These are phyloP conservation scores for Macroramphosus scolopax DNA, from an alignment of 2,797 vertebrate species.

Conservation along the genomic window DNA sequence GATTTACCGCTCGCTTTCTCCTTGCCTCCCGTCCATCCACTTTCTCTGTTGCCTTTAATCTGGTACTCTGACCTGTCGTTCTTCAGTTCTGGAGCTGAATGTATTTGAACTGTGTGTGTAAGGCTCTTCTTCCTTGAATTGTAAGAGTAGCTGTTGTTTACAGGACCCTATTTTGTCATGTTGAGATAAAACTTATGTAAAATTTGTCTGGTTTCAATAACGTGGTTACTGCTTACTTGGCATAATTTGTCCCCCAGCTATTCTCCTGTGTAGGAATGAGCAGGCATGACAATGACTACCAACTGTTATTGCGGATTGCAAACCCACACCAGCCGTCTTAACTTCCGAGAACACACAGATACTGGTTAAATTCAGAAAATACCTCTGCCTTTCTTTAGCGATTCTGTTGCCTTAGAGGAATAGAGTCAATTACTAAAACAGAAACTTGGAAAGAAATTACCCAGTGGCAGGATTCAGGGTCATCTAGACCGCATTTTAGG, in stretches of 20 bases:
- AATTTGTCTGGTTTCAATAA: too few relatives aligned
- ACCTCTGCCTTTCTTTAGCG: slow-evolving; percentile 54
- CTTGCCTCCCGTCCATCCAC: slow-evolving; percentile 24
- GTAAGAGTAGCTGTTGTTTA: too few relatives aligned
- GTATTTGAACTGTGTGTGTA: too few relatives aligned
- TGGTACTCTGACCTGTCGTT: slow-evolving; percentile 9
- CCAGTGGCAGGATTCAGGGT: slow-evolving; percentile 50
- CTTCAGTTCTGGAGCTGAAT: too few relatives aligned
- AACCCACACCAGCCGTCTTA: slow-evolving; percentile 44
- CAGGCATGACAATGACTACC: slow-evolving; percentile 33
- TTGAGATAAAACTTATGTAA: too few relatives aligned
- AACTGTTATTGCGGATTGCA: slow-evolving; percentile 27
- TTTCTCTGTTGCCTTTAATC: slow-evolving; percentile 22
- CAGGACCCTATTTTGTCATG: too few relatives aligned
- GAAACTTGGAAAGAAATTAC: slow-evolving; percentile 55
- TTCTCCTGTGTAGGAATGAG: too few relatives aligned
- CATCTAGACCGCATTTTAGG: slow-evolving; percentile 55
- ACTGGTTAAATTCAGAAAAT: slow-evolving; percentile 47
- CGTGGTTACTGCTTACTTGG: too few relatives aligned
- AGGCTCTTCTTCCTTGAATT: too few relatives aligned
- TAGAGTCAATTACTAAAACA: slow-evolving; percentile 61
- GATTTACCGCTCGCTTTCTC: too few relatives aligned
- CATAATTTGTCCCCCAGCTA: too few relatives aligned
- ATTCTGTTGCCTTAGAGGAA: slow-evolving; percentile 43
- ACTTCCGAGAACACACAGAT: slow-evolving; percentile 58